Evolutionary conservation across 2,888 invertebrate genomes (phyloP), one percentile per base, ranked within the genome.

Genomic region (Mimachlamys varia): DNA sequence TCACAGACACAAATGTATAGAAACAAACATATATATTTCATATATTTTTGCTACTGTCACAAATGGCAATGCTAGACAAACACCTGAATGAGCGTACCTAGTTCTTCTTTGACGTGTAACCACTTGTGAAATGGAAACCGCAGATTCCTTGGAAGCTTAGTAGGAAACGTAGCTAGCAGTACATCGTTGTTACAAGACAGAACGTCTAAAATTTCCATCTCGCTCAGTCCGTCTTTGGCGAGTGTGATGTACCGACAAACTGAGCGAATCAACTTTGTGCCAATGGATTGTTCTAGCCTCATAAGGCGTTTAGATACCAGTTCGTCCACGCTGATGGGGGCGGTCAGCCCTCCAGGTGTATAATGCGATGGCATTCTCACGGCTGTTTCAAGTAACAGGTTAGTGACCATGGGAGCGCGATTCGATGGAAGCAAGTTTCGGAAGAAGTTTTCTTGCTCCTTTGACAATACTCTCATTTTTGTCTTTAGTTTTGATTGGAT

Each of bases 181-280:
- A 96, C 93, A 37, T 93, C 92, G 88, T 94, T 93, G 89, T 95
- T 94, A 87, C 94, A 93, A 4, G 96, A 95, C 88, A 96, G 91
- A 10, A 93, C 92, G 89, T 95, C 96, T 38, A 95, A 92, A 22
- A 96, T 91, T 91, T 96, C 96, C 87, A 94, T 92, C 90, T 95
- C 95, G 37, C 94, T 93, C 22, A 96, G 89, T 0, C 96, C 96
- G 89, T 93, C 93, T 38, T 94, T 90, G 38, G 94, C 94, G 15
- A 94, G 27, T 5, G 94, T 94, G 27, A 96, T 90, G 90, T 94
- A 95, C 12, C 92, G 92, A 76, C 94, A 93, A 13, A 95, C 90
- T 22, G 92, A 87, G 27, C 92, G 76, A 0, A 94, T 90, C 0
- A 95, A 90, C 22, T 87, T 90, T 17, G 89, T 87, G 0, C 95